phyloP scores from a whole-genome alignment of 2,797 vertebrate species.

The Pteropus rufus region DNA sequence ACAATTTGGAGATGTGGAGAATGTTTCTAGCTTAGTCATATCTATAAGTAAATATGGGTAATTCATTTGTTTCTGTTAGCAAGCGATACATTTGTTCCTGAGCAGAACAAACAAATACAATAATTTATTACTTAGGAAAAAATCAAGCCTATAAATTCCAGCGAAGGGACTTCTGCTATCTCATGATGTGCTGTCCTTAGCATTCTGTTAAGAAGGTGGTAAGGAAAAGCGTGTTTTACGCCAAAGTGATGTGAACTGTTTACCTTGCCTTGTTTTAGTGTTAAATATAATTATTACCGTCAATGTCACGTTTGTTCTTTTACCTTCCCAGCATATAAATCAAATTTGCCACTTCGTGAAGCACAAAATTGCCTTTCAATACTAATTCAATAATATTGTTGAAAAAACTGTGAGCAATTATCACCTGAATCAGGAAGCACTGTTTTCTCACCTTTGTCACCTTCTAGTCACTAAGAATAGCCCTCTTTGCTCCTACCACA shows the following conservation, averaged over 20 bases:
- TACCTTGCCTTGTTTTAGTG: not conserved
- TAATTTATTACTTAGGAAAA: not conserved
- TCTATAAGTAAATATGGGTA: not conserved
- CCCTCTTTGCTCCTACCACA: slow-evolving; percentile 51
- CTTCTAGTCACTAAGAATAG: slow-evolving; percentile 60
- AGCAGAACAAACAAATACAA: not conserved
- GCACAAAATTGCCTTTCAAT: slow-evolving; percentile 83
- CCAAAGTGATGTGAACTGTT: not conserved
- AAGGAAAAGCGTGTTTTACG: not conserved
- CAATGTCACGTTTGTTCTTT: slow-evolving; percentile 73
- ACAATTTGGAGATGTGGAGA: not conserved
- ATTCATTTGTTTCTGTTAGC: not conserved
- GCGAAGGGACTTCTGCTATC: not conserved
- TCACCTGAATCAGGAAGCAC: slow-evolving; percentile 56
- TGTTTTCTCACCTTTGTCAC: slow-evolving; percentile 47
- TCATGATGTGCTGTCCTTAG: not conserved
- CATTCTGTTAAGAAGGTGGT: not conserved
- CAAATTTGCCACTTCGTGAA: slow-evolving; percentile 80
- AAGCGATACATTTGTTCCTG: not conserved
- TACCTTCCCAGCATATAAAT: slow-evolving; percentile 75
- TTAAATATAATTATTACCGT: slow-evolving; percentile 46
- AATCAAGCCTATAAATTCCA: not conserved
- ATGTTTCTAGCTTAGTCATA: not conserved
- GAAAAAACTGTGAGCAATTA: slow-evolving; percentile 76
- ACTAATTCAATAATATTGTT: slow-evolving; percentile 79